Evolutionary conservation across 2,797 vertebrate genomes (phyloP).

Genomic region (Sebastolobus alascanus): DNA sequence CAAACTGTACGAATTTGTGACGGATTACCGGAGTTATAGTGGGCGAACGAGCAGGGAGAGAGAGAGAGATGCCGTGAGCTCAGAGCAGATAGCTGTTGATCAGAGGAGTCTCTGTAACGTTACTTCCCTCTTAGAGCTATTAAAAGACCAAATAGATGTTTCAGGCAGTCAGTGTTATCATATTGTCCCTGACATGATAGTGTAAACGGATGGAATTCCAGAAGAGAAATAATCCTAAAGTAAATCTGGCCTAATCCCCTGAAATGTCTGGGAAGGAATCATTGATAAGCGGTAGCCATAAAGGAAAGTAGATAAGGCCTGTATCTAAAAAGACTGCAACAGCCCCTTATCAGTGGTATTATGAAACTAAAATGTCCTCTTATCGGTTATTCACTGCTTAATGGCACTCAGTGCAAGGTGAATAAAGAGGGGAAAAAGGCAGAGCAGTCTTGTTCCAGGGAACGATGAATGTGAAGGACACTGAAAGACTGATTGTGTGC

Average conservation of each 20-base stretch:
- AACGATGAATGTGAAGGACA: constrained; percentile 35
- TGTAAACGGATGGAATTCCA: constrained; percentile 55
- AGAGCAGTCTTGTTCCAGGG: neutral
- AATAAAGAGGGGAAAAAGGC: constrained; percentile 34
- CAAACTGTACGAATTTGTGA: no score
- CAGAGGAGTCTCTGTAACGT: no score
- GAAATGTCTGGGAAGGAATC: constrained; percentile 71
- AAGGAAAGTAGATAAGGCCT: constrained; percentile 70
- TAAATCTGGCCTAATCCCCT: constrained; percentile 75
- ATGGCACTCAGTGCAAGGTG: constrained; percentile 71
- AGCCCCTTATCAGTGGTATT: constrained; percentile 65
- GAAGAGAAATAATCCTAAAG: constrained; percentile 61
- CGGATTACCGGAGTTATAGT: no score
- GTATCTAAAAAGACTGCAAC: constrained; percentile 59
- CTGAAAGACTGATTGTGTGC: neutral
- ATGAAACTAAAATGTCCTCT: constrained; percentile 71
- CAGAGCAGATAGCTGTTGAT: no score
- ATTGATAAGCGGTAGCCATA: constrained; percentile 69
- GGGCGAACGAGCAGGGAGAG: no score
- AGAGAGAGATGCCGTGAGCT: no score
- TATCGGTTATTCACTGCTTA: constrained; percentile 70
- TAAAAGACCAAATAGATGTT: constrained; percentile 53
- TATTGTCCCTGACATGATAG: constrained; percentile 54
- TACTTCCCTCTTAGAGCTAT: no score
- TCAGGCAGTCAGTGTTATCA: constrained; percentile 52